Conservation (phyloP, 1,140 invertebrate species). For the Drosophila sechellia region DNA sequence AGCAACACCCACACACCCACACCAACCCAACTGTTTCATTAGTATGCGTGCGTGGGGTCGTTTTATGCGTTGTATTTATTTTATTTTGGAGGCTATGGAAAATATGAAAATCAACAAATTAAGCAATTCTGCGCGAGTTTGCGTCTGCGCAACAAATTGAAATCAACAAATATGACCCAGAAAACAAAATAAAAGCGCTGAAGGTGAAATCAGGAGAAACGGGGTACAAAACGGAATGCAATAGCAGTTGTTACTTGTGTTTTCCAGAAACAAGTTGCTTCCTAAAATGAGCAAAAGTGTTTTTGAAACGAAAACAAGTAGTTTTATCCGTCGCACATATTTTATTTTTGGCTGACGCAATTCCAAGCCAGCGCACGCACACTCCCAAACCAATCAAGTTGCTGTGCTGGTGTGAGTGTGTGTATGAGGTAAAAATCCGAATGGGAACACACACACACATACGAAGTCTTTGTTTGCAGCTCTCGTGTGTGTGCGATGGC, state of each 20-base stretch:
- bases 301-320: conserved; percentile 38
- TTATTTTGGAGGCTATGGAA: conserved; percentile 59
- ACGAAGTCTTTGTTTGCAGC: conserved; percentile 68
- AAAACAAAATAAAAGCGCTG: conserved; percentile 60
- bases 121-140: conserved; percentile 57
- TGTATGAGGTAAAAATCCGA: conserved; percentile 64
- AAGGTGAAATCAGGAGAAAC: conserved; percentile 67
- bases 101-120: conserved; percentile 67
- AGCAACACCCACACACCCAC: conserved; percentile 30
- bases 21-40: conserved; percentile 3
- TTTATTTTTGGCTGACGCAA: conserved; percentile 76
- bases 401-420: conserved; percentile 42
- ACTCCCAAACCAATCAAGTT: conserved; percentile 8
- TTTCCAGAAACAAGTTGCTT: conserved; percentile 44
- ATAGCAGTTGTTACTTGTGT: conserved; percentile 38
- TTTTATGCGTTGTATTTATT: conserved; percentile 29
- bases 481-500: conserved; percentile 2
- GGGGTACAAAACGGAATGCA: conserved; percentile 12
- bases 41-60: conserved; percentile 29
- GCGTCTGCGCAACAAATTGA: conserved; percentile 68
- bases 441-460: conserved; percentile 66
- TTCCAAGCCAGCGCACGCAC: conserved; percentile 59
- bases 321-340: conserved; percentile 18
- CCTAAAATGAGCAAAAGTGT: conserved; percentile 11
- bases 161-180: conserved; percentile 83